These are phyloP conservation scores for Eupeodes corollae DNA, from an alignment of 1,140 invertebrate species.

Conservation along the genomic window DNA sequence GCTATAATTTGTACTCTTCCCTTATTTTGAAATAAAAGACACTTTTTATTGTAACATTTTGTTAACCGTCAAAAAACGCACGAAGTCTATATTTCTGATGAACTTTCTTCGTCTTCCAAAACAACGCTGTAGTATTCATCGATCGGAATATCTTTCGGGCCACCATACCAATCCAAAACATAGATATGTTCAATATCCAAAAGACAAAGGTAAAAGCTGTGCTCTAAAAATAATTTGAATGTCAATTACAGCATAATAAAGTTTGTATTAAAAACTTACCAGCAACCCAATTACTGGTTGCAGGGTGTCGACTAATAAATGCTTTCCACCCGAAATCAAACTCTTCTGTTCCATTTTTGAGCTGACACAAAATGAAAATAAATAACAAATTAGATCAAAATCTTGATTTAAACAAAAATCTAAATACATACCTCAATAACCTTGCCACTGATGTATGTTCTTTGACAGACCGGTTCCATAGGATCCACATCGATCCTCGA, in stretches of 20 bases:
- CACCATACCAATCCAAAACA: slow-evolving; percentile 66
- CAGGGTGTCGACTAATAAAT: slow-evolving; percentile 58
- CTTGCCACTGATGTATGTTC: slow-evolving; percentile 58
- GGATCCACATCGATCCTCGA: slow-evolving; percentile 51
- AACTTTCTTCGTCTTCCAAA: too few relatives aligned
- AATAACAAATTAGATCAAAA: not conserved
- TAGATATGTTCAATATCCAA: slow-evolving; percentile 56
- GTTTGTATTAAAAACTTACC: slow-evolving; percentile 29
- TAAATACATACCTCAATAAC: slow-evolving; percentile 48
- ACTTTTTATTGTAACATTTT: too few relatives aligned
- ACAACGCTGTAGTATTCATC: slow-evolving; percentile 44
- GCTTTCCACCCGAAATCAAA: slow-evolving; percentile 48
- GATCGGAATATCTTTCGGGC: slow-evolving; percentile 50
- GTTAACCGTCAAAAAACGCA: too few relatives aligned
- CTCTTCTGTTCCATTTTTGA: slow-evolving; percentile 46
- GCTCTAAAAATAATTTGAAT: slow-evolving; percentile 43
- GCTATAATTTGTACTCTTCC: too few relatives aligned
- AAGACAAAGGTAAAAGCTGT: slow-evolving; percentile 64
- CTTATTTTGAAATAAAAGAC: too few relatives aligned
- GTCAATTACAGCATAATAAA: not conserved
- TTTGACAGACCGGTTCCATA: slow-evolving; percentile 69
- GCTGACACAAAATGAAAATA: too few relatives aligned
- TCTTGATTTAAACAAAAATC: not conserved
- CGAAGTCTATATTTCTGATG: too few relatives aligned
- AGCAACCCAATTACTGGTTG: slow-evolving; percentile 49